Conservation (phyloP, 2,797 vertebrate genomes). For the Sorex maritimensis region DNA sequence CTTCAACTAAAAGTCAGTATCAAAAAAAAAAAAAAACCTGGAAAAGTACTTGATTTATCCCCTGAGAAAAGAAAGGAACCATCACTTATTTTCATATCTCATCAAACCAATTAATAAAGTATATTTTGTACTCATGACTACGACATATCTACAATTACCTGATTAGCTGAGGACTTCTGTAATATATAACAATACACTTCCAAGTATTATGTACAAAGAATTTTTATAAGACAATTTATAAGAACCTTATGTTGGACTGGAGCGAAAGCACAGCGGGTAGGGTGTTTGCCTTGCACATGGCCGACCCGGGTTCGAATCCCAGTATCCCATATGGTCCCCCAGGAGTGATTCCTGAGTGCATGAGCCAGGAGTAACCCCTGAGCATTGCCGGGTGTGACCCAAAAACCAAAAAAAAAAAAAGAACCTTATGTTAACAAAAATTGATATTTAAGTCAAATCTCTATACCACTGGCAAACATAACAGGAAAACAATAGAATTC, state of each 20-base stretch:
- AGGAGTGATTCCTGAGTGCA: no score
- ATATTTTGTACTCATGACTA: fast-evolving
- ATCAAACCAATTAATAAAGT: not conserved
- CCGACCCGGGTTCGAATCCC: no score
- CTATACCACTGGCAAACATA: not conserved
- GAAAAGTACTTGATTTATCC: not conserved
- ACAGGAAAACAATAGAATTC: not conserved
- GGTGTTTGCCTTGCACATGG: no score
- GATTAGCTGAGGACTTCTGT: not conserved
- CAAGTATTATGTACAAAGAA: not conserved
- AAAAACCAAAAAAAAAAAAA: not conserved
- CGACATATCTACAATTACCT: not conserved
- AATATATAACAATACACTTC: not conserved
- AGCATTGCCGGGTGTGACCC: no score
- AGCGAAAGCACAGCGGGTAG: no score
- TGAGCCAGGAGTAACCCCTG: no score
- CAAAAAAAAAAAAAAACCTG: not conserved
- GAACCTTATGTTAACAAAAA: not conserved
- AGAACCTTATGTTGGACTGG: not conserved
- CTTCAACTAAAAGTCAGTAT: not conserved
- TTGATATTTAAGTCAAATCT: not conserved
- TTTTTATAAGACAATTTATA: not conserved
- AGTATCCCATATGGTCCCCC: no score
- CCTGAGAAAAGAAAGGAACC: not conserved
- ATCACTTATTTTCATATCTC: not conserved